These are phyloP conservation scores for Aelia acuminata DNA, from an alignment of 2,888 invertebrate genomes.

Conservation along the genomic window DNA sequence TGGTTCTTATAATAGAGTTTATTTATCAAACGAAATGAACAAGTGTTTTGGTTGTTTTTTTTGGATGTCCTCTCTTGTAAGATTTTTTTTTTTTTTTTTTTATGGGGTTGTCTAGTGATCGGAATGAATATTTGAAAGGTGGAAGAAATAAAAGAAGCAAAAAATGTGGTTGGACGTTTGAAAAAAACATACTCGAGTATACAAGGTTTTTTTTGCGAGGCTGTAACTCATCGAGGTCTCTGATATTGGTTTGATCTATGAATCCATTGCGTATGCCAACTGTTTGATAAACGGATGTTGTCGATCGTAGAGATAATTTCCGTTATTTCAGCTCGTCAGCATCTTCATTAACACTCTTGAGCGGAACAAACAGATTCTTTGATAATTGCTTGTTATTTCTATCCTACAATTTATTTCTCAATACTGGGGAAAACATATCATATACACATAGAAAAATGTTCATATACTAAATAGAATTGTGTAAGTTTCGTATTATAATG, in stretches of 20 bases:
- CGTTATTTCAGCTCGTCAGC: not conserved
- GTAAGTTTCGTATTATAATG: no score
- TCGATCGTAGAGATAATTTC: slow-evolving; percentile 18
- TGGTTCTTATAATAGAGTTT: slow-evolving; percentile 53
- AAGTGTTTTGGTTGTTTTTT: slow-evolving; percentile 41
- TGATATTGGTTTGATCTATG: slow-evolving; percentile 30
- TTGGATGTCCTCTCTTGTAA: slow-evolving; percentile 20
- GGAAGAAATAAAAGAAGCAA: not conserved
- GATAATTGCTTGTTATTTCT: not conserved
- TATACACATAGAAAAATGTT: no score
- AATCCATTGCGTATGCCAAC: not conserved
- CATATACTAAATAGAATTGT: no score
- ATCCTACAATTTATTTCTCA: no score
- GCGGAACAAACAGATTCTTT: not conserved
- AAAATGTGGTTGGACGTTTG: not conserved
- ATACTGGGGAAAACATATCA: no score
- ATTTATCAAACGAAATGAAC: slow-evolving; percentile 58
- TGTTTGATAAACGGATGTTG: slow-evolving; percentile 17
- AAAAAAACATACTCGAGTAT: not conserved
- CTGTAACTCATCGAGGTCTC: not conserved
- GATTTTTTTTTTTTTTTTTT: slow-evolving; percentile 40
- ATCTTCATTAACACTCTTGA: not conserved
- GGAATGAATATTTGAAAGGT: slow-evolving; percentile 42
- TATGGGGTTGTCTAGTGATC: slow-evolving; percentile 29
- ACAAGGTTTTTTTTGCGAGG: not conserved